phyloP scores from a whole-genome alignment of 1,140 invertebrate genomes.

The Phenacoccus solenopsis region DNA sequence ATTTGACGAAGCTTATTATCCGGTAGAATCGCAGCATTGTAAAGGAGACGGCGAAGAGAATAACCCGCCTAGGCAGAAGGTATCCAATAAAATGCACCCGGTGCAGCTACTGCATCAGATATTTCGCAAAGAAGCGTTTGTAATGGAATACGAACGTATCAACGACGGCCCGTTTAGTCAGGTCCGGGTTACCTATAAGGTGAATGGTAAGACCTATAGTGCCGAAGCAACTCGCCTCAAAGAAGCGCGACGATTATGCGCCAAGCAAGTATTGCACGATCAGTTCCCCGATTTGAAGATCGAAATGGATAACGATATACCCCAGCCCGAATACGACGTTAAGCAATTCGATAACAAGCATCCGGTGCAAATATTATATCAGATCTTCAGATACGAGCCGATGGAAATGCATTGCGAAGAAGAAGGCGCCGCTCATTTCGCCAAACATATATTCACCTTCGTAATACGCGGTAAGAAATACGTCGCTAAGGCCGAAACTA shows the following conservation, averaged over 20 bases:
- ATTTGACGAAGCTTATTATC: neutral
- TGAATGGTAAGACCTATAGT: neutral
- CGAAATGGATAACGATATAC: neutral
- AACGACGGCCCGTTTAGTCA: neutral
- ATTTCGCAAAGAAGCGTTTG: constrained; percentile 6
- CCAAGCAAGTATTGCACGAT: neutral
- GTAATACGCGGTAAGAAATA: neutral
- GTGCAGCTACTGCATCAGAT: constrained; percentile 7
- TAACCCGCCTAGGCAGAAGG: neutral
- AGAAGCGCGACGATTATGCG: neutral
- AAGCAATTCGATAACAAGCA: constrained; percentile 2
- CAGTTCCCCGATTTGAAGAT: constrained; percentile 1
- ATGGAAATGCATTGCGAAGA: constrained; percentile 13
- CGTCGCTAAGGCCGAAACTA: neutral
- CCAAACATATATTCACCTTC: constrained; percentile 6
- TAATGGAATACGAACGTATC: constrained; percentile 9
- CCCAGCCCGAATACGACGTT: neutral
- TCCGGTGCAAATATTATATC: neutral
- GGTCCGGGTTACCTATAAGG: neutral
- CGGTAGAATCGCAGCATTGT: neutral
- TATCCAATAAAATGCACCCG: neutral
- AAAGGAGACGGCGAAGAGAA: neutral
- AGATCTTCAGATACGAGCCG: constrained; percentile 8
- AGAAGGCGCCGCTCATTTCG: constrained; percentile 7
- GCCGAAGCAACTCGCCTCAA: neutral